Conservation (phyloP, 2,888 invertebrate genomes). For the Parascotia fuliginaria region DNA sequence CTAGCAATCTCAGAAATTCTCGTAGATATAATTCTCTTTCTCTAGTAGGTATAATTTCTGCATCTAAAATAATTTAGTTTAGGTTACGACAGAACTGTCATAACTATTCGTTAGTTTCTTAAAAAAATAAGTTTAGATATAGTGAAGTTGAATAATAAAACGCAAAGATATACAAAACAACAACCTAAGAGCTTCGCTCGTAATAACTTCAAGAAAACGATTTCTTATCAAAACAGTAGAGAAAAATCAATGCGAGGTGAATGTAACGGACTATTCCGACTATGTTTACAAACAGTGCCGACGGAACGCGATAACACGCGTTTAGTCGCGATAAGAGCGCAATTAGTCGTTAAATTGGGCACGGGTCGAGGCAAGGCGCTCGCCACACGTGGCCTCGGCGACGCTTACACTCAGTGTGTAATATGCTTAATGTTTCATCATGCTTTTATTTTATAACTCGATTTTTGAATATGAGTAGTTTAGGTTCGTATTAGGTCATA, state of each 20-base stretch:
- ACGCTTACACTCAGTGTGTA: constrained; percentile 33
- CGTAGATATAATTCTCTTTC: no score
- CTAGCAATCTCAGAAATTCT: no score
- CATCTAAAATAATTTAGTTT: no score
- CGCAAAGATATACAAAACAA: background rate
- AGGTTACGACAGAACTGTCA: no score
- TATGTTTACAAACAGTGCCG: constrained; percentile 50
- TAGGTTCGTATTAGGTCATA: background rate
- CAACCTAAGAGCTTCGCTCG: background rate
- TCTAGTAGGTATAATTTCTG: no score
- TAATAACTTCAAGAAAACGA: constrained; percentile 13
- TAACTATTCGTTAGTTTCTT: no score
- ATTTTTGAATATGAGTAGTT: background rate
- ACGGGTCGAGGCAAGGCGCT: constrained; percentile 22
- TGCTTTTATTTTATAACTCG: background rate
- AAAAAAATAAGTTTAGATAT: no score
- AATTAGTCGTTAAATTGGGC: constrained; percentile 49
- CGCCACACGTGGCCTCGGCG: constrained; percentile 30
- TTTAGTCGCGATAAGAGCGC: constrained; percentile 44
- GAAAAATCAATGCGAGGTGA: constrained; percentile 37
- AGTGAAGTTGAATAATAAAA: no score
- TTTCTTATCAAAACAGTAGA: constrained; percentile 32
- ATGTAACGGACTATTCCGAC: constrained; percentile 45
- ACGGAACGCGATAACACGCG: constrained; percentile 36
- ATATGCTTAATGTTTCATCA: constrained; percentile 25